Evolutionary conservation across 2,888 invertebrate species (phyloP).

Genomic region (Lysandra coridon): DNA sequence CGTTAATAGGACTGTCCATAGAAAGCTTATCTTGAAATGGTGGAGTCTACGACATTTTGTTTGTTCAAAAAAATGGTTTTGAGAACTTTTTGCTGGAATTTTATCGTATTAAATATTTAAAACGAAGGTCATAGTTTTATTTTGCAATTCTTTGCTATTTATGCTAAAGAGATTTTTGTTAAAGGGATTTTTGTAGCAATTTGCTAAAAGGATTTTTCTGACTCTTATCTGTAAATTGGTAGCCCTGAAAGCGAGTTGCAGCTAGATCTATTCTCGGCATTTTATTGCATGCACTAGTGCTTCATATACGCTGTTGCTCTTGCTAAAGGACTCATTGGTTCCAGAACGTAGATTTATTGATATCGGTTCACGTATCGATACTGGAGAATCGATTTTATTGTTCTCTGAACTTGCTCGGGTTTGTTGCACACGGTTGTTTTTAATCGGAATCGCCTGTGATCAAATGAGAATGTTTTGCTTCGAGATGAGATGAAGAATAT

Average conservation of each 20-base stretch:
- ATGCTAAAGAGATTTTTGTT: not conserved
- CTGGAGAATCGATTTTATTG: constrained; percentile 27
- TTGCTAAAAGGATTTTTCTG: not conserved
- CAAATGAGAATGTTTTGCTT: not conserved
- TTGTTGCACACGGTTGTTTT: constrained; percentile 4
- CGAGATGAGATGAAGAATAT: not conserved
- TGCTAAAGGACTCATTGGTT: constrained; percentile 37
- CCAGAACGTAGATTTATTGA: constrained; percentile 33
- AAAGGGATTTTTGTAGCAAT: not conserved
- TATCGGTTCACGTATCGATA: constrained; percentile 31
- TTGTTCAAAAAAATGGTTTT: not conserved
- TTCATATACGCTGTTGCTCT: constrained; percentile 36
- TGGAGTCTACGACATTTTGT: not conserved
- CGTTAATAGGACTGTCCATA: constrained; percentile 31
- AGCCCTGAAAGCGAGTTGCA: constrained; percentile 35
- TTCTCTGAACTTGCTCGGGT: not conserved
- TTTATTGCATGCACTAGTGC: constrained; percentile 38
- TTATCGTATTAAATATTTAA: too few relatives aligned
- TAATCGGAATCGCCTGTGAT: not conserved
- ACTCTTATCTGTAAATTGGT: not conserved
- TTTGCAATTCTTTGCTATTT: not conserved
- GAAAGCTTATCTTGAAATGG: not conserved
- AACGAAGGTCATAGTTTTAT: too few relatives aligned
- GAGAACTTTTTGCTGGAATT: not conserved
- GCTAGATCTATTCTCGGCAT: constrained; percentile 35